phyloP scores from a whole-genome alignment of 2,888 invertebrate species.

The Eulithis testata region DNA sequence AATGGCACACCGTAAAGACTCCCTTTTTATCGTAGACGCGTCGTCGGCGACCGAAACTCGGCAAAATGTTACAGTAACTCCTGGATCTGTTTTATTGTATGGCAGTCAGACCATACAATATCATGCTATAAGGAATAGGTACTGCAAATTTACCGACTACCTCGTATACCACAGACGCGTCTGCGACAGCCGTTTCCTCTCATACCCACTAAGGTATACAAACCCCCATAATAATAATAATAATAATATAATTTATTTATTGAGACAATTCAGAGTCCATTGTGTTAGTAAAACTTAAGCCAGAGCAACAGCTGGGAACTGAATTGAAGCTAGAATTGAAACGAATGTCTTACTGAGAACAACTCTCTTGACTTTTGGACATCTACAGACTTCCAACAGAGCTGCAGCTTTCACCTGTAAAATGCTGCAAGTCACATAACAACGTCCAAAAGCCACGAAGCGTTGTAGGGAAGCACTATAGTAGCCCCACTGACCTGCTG shows the following conservation, averaged over 20 bases:
- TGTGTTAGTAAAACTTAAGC: no score
- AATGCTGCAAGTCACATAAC: background rate
- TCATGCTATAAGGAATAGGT: no score
- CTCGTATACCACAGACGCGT: background rate
- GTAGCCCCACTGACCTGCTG: background rate
- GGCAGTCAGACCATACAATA: no score
- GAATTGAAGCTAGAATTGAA: background rate
- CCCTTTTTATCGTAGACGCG: no score
- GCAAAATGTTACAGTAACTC: no score
- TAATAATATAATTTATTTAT: no score
- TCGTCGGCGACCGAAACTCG: no score
- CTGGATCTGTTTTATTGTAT: no score
- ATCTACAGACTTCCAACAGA: background rate
- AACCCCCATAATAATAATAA: no score
- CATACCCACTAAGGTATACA: background rate
- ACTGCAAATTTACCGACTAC: no score
- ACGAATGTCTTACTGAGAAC: no score
- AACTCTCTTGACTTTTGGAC: background rate
- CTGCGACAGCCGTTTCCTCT: background rate
- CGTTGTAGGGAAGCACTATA: background rate
- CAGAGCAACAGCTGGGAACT: conserved; percentile 4
- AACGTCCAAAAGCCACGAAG: background rate
- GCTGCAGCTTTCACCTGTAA: background rate
- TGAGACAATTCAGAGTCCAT: no score
- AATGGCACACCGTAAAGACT: conserved; percentile 1